These are phyloP conservation scores for Styela clava DNA, from an alignment of 23 tunicate genomes.

Conservation along the genomic window DNA sequence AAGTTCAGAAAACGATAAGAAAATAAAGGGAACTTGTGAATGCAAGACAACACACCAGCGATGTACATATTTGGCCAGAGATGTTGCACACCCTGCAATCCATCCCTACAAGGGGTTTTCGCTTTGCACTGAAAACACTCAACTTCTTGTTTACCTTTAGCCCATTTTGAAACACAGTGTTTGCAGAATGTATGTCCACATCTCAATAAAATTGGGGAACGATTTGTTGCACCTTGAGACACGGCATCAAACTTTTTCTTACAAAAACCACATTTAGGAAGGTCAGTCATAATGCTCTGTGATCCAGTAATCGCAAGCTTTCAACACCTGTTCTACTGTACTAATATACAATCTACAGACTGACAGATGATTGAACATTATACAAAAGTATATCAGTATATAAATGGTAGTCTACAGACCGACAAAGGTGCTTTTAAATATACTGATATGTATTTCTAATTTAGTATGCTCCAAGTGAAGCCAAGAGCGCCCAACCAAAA, in stretches of 20 bases:
- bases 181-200: slow-evolving; percentile 30
- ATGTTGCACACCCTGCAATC: slow-evolving; percentile 1
- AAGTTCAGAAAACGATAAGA: background rate
- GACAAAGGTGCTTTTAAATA: too few relatives aligned
- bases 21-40: background rate
- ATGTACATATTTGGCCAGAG: slow-evolving; percentile 23
- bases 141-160: background rate
- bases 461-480: too few relatives aligned
- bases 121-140: background rate
- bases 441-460: too few relatives aligned
- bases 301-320: too few relatives aligned
- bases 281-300: slow-evolving; percentile 7
- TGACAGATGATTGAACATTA: too few relatives aligned
- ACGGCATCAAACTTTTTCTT: slow-evolving; percentile 3
- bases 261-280: slow-evolving; percentile 16
- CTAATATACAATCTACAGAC: too few relatives aligned
- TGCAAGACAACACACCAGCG: slow-evolving; percentile 20
- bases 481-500: too few relatives aligned
- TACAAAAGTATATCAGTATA: too few relatives aligned
- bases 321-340: too few relatives aligned
- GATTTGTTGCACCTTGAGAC: background rate
- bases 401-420: too few relatives aligned
- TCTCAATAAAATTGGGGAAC: background rate
- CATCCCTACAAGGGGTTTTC: background rate
- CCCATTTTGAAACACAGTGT: slow-evolving; percentile 19